phyloP scores from a whole-genome alignment of 2,113 vertebrate species.

The Hippocampus guttulatus region DNA sequence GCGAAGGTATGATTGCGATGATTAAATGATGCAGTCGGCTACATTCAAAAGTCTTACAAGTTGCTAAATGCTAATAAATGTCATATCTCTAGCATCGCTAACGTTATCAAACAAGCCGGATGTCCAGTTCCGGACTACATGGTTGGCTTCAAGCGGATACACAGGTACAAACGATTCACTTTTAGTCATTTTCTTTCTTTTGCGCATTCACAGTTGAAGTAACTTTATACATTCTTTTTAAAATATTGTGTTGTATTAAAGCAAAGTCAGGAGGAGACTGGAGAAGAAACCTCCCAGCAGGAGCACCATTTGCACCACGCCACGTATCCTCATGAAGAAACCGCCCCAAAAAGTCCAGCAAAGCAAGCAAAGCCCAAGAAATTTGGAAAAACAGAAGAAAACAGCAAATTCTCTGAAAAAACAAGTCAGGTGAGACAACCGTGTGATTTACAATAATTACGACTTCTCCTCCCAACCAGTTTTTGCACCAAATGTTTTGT shows the following conservation, averaged over 20 bases:
- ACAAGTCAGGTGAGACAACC: neutral
- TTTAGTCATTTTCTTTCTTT: neutral
- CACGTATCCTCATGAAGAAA: slow-evolving; percentile 78
- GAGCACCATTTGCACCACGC: slow-evolving; percentile 85
- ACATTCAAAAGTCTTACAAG: neutral
- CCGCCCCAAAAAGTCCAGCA: slow-evolving; percentile 28
- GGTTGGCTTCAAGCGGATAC: slow-evolving; percentile 83
- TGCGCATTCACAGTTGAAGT: neutral
- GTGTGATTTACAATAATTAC: too few relatives aligned
- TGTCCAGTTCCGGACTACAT: slow-evolving; percentile 96
- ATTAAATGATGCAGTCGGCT: neutral
- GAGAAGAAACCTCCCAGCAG: slow-evolving; percentile 86
- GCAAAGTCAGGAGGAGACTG: slow-evolving; percentile 86
- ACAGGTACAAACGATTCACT: slow-evolving; percentile 71
- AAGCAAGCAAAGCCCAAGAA: slow-evolving; percentile 37
- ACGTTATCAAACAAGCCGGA: slow-evolving; percentile 88
- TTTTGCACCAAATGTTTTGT: slow-evolving; percentile 1
- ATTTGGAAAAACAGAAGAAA: neutral
- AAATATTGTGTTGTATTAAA: slow-evolving; percentile 50
- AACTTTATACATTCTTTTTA: neutral
- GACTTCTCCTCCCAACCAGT: neutral
- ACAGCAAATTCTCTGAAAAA: neutral
- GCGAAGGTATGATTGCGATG: slow-evolving; percentile 75
- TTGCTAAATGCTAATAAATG: slow-evolving; percentile 6
- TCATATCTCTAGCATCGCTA: slow-evolving; percentile 77